These are phyloP conservation scores for Drosophila funebris DNA, from an alignment of 1,140 invertebrate genomes.

Conservation along the genomic window DNA sequence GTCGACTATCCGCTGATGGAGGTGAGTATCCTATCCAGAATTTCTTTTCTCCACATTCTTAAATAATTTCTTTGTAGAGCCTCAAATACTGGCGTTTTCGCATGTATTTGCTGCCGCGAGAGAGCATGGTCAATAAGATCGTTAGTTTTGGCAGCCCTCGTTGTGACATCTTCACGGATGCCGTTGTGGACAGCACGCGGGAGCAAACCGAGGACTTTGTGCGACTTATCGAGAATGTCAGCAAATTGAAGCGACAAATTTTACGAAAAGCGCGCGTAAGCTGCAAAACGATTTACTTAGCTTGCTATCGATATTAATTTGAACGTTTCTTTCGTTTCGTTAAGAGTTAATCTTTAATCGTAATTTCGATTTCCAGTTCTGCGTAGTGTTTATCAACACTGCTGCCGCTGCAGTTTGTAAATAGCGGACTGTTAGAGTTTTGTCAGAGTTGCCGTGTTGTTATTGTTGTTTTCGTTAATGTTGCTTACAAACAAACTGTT, in stretches of 20 bases:
- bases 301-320: slow-evolving; percentile 15
- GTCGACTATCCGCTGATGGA: slow-evolving; percentile 94
- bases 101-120: slow-evolving; percentile 92
- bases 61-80: slow-evolving; percentile 84
- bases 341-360: slow-evolving; percentile 27
- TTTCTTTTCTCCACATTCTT: no score
- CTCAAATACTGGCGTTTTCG: slow-evolving; percentile 98
- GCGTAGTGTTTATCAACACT: slow-evolving; percentile 21
- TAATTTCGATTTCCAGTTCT: slow-evolving; percentile 34
- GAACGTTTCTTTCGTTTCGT: slow-evolving; percentile 22
- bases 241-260: slow-evolving; percentile 92
- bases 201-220: slow-evolving; percentile 91
- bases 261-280: slow-evolving; percentile 78
- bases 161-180: slow-evolving; percentile 91
- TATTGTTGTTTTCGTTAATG: slow-evolving; percentile 22
- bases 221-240: slow-evolving; percentile 94
- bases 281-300: slow-evolving; percentile 7
- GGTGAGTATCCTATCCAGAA: slow-evolving; percentile 83
- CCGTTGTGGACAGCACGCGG: slow-evolving; percentile 86
- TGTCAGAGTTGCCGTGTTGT: slow-evolving; percentile 10
- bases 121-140: slow-evolving; percentile 89
- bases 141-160: slow-evolving; percentile 87
- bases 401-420: not conserved
- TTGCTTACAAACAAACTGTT: slow-evolving; percentile 9
- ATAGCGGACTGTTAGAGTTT: slow-evolving; percentile 2